Conservation (phyloP, 2,113 vertebrate species). For the Tylochromis polylepis region DNA sequence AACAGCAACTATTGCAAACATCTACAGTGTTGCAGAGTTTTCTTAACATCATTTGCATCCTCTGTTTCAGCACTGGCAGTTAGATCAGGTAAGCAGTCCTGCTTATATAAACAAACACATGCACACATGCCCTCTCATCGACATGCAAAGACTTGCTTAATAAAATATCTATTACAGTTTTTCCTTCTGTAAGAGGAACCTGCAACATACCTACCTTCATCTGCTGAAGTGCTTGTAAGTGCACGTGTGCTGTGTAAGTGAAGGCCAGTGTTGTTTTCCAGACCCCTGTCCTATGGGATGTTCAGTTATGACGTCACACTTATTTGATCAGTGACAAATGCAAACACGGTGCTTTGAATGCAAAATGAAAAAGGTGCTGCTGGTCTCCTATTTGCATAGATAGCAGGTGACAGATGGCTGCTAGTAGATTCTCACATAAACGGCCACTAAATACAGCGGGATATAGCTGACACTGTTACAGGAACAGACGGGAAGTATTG, state of each 20-base stretch:
- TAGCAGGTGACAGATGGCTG: constrained; percentile 57
- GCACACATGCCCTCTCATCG: not conserved
- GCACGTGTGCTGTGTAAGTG: not conserved
- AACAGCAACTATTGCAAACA: not conserved
- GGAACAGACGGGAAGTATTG: constrained; percentile 34
- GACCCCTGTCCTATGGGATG: not conserved
- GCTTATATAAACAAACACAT: not conserved
- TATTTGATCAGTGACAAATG: constrained; percentile 38
- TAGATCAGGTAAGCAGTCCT: constrained; percentile 15
- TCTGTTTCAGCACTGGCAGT: constrained; percentile 7
- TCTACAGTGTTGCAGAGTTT: not conserved
- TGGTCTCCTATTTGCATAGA: constrained; percentile 52
- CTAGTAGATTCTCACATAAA: constrained; percentile 39
- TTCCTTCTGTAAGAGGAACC: constrained; percentile 11
- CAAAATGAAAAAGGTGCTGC: constrained; percentile 40
- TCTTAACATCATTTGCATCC: constrained; percentile 24
- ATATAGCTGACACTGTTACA: constrained; percentile 43
- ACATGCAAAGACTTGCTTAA: not conserved
- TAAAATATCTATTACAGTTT: not conserved
- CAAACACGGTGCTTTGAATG: constrained; percentile 50
- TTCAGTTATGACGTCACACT: constrained; percentile 33
- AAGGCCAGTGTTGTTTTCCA: not conserved
- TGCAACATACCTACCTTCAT: constrained; percentile 12
- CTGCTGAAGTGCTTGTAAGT: not conserved
- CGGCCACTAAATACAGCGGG: constrained; percentile 47